Evolutionary conservation across 1,140 invertebrate species (phyloP).

Genomic region (Hylaeus volcanicus): DNA sequence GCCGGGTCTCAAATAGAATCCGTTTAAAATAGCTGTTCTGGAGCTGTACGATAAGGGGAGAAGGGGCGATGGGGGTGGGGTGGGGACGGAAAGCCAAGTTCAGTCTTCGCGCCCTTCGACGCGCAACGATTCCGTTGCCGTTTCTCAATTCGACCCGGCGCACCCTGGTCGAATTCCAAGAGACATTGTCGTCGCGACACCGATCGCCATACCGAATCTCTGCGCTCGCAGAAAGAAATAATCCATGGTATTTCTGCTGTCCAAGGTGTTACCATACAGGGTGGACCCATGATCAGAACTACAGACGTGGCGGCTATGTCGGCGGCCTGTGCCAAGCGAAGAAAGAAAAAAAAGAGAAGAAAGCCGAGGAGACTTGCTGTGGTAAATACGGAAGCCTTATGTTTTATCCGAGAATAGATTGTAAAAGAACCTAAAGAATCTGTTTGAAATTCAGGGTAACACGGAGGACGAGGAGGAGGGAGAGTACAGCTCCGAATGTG

Average conservation of each 20-base stretch:
- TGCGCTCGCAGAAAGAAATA: not conserved
- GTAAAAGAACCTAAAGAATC: no score
- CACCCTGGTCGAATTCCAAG: not conserved
- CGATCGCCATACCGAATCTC: not conserved
- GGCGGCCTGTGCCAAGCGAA: conserved; percentile 71
- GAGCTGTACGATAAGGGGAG: not conserved
- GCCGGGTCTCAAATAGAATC: conserved; percentile 68
- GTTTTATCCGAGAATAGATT: no score
- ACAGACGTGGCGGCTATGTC: conserved; percentile 63
- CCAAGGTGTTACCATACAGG: conserved; percentile 77
- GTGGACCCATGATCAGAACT: conserved; percentile 75
- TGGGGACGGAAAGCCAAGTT: conserved; percentile 50
- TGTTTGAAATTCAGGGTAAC: conserved; percentile 59
- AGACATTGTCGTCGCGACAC: not conserved
- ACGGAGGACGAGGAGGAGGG: conserved; percentile 71
- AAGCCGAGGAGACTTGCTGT: conserved; percentile 70
- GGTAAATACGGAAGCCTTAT: conserved; percentile 57
- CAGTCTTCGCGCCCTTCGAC: conserved; percentile 40
- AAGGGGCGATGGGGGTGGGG: conserved; percentile 4
- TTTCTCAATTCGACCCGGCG: not conserved
- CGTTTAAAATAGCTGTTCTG: conserved; percentile 68
- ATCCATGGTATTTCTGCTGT: conserved; percentile 59
- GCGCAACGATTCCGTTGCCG: not conserved
- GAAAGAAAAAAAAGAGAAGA: conserved; percentile 77
- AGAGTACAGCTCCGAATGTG: conserved; percentile 75